Conservation (phyloP, 2,888 invertebrate species). For the Deroplatys truncata region DNA sequence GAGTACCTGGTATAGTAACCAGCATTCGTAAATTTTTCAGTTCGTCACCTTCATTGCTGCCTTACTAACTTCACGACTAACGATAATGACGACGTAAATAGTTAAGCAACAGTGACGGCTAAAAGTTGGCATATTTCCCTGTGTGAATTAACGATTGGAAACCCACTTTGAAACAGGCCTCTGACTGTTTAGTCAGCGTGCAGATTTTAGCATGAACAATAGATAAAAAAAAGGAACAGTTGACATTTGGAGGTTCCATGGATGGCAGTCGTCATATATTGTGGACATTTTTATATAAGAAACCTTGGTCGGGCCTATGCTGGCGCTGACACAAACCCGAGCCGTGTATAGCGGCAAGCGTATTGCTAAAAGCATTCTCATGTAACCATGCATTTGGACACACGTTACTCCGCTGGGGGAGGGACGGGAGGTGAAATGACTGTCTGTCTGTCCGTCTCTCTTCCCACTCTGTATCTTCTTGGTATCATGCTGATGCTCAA, state of each 20-base stretch:
- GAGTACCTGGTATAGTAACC: no score
- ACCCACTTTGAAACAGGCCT: not conserved
- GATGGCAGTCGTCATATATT: not conserved
- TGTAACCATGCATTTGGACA: slow-evolving; percentile 14
- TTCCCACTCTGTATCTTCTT: not conserved
- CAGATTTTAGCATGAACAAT: not conserved
- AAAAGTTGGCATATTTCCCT: no score
- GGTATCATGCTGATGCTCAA: not conserved
- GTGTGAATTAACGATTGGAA: not conserved
- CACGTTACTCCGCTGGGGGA: not conserved
- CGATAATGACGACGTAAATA: no score
- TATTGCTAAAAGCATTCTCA: slow-evolving; percentile 17
- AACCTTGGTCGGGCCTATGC: not conserved
- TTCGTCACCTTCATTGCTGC: no score
- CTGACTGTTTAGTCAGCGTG: not conserved
- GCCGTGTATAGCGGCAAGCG: not conserved
- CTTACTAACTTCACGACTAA: no score
- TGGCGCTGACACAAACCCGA: not conserved
- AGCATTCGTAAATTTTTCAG: no score
- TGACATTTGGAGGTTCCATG: not conserved
- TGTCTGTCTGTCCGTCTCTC: not conserved
- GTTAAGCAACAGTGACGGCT: no score
- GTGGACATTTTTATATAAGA: not conserved
- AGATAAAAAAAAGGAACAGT: not conserved
- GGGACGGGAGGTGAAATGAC: not conserved